Percentiles rank a stretch among this genome's conserved stretches.
phyloP scores from a whole-genome alignment of 2,113 vertebrate genomes.

The Platanista minor region DNA sequence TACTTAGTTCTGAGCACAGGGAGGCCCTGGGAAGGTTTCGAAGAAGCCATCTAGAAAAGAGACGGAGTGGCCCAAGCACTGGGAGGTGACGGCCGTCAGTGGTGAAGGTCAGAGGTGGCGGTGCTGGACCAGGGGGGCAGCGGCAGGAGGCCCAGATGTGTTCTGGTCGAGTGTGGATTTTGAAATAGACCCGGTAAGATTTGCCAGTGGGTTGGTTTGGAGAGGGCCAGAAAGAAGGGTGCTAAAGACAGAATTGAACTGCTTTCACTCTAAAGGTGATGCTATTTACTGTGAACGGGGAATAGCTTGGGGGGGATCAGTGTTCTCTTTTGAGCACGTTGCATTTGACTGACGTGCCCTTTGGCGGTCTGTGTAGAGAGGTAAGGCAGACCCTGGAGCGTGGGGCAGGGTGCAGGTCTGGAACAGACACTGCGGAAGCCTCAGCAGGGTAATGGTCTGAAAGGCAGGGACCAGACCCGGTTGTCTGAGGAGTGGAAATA shows the following conservation, averaged over 20 bases:
- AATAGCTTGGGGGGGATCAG: neutral
- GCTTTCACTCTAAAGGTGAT: neutral
- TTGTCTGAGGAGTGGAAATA: neutral
- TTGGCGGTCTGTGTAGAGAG: neutral
- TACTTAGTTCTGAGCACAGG: neutral
- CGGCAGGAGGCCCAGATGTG: accelerated
- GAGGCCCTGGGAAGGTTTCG: neutral
- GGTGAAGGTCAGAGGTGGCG: neutral
- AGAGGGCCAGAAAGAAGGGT: neutral
- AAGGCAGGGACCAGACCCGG: neutral
- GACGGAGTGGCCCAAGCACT: too few species aligned
- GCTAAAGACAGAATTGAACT: neutral
- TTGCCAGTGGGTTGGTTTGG: neutral
- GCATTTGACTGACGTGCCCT: neutral
- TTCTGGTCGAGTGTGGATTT: neutral
- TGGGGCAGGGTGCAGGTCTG: neutral
- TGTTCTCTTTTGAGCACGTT: neutral
- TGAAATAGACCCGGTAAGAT: neutral
- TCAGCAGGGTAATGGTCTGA: neutral
- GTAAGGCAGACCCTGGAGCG: neutral
- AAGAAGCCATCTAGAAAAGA: neutral
- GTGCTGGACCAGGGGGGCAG: too few species aligned
- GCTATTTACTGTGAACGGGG: neutral
- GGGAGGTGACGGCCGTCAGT: neutral
- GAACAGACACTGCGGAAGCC: neutral